Evolutionary conservation across 2,113 vertebrate species (phyloP).

Genomic region (Pelobates fuscus): DNA sequence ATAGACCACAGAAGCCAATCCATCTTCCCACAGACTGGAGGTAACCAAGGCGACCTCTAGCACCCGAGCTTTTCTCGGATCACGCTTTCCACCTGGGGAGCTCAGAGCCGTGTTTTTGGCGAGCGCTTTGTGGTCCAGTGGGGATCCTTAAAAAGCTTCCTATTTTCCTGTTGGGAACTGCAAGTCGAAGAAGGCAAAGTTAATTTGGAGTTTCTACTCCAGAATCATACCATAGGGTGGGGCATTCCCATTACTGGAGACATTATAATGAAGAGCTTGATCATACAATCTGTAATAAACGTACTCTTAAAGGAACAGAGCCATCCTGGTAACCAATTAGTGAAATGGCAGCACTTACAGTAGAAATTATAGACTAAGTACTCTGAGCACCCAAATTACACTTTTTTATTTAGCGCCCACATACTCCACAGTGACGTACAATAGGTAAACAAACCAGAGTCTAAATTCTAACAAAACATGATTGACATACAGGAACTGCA

Average conservation of each 20-base stretch:
- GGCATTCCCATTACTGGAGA: background rate
- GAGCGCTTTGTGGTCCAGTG: too few relatives aligned
- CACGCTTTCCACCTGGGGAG: conserved; percentile 3
- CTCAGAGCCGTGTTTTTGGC: background rate
- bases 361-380: too few relatives aligned
- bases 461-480: too few relatives aligned
- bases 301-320: background rate
- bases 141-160: background rate
- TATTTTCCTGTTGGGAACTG: background rate
- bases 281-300: background rate
- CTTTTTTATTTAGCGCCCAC: too few relatives aligned
- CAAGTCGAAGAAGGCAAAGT: background rate
- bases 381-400: too few relatives aligned
- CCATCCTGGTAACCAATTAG: conserved; percentile 16
- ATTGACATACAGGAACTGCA: too few relatives aligned
- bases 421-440: too few relatives aligned
- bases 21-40: background rate
- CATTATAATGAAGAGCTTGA: conserved; percentile 3
- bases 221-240: conserved; percentile 11
- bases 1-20: background rate
- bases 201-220: conserved; percentile 1
- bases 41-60: conserved; percentile 11
- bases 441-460: too few relatives aligned
- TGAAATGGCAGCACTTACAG: background rate
- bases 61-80: background rate